Conservation (phyloP, 2,113 vertebrate species). For the Odontophorus gujanensis region DNA sequence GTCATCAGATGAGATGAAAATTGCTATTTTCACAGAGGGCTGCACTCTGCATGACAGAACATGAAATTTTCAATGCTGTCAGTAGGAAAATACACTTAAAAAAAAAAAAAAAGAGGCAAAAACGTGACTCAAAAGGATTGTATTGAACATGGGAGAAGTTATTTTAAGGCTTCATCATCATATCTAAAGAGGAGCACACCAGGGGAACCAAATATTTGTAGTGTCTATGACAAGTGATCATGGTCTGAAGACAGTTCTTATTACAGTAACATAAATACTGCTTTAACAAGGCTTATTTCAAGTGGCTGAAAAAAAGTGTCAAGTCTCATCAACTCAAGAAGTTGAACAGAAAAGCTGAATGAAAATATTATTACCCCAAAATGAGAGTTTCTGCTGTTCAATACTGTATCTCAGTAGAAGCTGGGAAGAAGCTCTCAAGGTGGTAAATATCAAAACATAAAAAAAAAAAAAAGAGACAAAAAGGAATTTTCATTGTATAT, state of each 20-base stretch:
- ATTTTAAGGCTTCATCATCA: constrained; percentile 32
- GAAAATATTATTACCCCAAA: not conserved
- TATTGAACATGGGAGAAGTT: not conserved
- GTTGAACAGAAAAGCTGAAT: constrained; percentile 11
- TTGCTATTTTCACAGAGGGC: not conserved
- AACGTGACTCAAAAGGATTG: not conserved
- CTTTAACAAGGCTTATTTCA: constrained; percentile 26
- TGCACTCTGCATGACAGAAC: not conserved
- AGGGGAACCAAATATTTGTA: constrained; percentile 31
- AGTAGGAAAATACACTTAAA: not conserved
- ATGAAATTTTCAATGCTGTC: not conserved
- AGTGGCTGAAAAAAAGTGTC: constrained; percentile 34
- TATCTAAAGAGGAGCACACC: not conserved
- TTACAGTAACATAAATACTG: constrained; percentile 3
- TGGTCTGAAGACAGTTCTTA: constrained; percentile 30
- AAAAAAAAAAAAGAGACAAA: not conserved
- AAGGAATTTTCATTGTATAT: not conserved
- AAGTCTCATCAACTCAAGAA: constrained; percentile 8
- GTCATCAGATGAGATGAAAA: not conserved
- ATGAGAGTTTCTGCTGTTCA: not conserved
- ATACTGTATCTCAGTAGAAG: not conserved
- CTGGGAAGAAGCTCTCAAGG: not conserved
- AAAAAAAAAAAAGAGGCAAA: not conserved
- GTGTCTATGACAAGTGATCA: not conserved
- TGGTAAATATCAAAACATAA: not conserved